Conservation (phyloP, 1,140 invertebrate species). For the Caerostris darwini region DNA sequence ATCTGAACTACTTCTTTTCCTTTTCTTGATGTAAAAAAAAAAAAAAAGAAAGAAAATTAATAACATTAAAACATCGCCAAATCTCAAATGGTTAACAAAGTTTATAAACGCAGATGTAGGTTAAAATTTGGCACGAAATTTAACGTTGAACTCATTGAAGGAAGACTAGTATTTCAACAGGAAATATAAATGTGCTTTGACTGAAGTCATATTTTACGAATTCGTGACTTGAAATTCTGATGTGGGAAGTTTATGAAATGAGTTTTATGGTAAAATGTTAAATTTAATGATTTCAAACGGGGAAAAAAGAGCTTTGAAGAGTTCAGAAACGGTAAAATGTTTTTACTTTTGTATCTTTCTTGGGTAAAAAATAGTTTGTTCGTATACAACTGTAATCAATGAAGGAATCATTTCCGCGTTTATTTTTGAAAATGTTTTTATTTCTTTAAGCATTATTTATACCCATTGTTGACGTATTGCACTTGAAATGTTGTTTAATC, state of each 20-base stretch:
- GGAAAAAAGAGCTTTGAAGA: background rate
- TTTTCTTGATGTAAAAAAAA: no score
- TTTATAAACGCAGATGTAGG: background rate
- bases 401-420: background rate
- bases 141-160: background rate
- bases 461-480: background rate
- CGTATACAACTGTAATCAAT: background rate
- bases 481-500: background rate
- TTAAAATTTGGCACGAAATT: background rate
- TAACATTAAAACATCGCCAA: no score
- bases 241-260: background rate
- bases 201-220: background rate
- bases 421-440: background rate
- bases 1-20: no score
- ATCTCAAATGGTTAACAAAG: background rate
- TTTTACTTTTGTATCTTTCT: background rate
- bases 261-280: background rate
- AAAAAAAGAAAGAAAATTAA: no score
- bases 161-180: background rate
- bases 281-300: background rate
- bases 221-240: background rate
- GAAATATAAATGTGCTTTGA: background rate
- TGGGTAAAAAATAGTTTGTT: background rate
- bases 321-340: conserved; percentile 2
- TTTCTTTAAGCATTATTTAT: background rate